Conservation (phyloP, 1,140 invertebrate species). For the Drosophila tristis region DNA sequence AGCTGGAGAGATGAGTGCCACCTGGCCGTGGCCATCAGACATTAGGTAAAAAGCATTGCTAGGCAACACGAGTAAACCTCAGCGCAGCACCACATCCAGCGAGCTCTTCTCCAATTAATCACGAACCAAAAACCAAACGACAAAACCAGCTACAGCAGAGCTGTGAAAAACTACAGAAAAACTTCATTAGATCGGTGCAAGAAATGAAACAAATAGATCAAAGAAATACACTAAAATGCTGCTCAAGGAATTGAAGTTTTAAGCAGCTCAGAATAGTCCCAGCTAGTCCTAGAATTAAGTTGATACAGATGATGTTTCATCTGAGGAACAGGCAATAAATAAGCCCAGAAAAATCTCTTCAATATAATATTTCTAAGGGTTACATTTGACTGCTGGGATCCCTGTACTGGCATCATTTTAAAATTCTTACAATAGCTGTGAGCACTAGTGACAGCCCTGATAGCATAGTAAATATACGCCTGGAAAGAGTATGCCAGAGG, state of each 20-base stretch:
- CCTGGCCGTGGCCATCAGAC: slow-evolving; percentile 43
- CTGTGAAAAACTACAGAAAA: slow-evolving; percentile 27
- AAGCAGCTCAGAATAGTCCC: no score
- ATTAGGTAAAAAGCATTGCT: slow-evolving; percentile 54
- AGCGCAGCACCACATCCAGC: slow-evolving; percentile 14
- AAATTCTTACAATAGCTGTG: not conserved
- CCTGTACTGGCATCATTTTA: no score
- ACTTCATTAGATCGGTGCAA: slow-evolving; percentile 17
- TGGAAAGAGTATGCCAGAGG: no score
- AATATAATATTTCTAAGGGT: no score
- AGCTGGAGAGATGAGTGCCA: slow-evolving; percentile 36
- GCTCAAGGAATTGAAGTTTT: not conserved
- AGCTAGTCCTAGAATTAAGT: no score
- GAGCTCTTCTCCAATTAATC: slow-evolving; percentile 62
- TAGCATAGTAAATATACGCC: no score
- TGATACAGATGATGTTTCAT: no score
- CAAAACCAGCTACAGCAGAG: slow-evolving; percentile 50
- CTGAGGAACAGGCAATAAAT: no score
- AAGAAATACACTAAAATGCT: no score
- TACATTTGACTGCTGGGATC: not conserved
- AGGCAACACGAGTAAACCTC: slow-evolving; percentile 18
- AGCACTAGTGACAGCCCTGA: no score
- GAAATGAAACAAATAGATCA: not conserved
- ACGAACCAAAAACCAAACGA: slow-evolving; percentile 52
- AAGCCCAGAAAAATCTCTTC: no score